Conservation (phyloP, 53 echinoderm and acorn worm species). For the Henricia sp. region DNA sequence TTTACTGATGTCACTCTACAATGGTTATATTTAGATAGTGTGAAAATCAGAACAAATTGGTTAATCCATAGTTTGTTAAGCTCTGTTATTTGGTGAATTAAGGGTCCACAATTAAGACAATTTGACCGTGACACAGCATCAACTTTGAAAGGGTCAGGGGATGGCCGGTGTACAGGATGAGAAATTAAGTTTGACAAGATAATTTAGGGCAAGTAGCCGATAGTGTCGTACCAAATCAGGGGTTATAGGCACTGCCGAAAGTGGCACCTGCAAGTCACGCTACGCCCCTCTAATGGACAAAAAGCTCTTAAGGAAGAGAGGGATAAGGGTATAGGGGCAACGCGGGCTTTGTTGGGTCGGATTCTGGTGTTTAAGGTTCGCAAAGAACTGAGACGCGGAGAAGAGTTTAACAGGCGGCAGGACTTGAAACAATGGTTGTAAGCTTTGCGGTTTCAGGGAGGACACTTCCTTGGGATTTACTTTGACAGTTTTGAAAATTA, state of each 20-base stretch:
- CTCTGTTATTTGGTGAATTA: no score
- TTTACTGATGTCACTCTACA: no score
- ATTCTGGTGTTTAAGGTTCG: neutral
- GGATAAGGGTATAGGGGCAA: neutral
- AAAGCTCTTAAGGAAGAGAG: neutral
- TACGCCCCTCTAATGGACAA: neutral
- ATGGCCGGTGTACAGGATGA: no score
- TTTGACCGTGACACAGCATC: no score
- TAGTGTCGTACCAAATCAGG: conserved; percentile 27
- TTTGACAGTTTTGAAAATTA: neutral
- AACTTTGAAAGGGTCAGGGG: no score
- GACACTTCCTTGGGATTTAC: conserved; percentile 11
- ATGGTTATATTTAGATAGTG: no score
- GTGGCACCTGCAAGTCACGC: neutral
- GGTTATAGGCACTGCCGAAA: neutral
- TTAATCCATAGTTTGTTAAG: no score
- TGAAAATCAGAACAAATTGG: no score
- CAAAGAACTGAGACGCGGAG: neutral
- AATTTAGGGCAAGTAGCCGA: conserved; percentile 22
- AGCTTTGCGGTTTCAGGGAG: neutral
- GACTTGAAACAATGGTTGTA: no score
- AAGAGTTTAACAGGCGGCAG: no score
- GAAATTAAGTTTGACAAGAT: conserved; percentile 18
- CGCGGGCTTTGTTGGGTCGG: neutral
- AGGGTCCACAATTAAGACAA: no score